A percentile compares a stretch with the other conserved stretches of the same genome.
Conservation (phyloP, 2,888 invertebrate species). For the Brachyopa scutellaris region DNA sequence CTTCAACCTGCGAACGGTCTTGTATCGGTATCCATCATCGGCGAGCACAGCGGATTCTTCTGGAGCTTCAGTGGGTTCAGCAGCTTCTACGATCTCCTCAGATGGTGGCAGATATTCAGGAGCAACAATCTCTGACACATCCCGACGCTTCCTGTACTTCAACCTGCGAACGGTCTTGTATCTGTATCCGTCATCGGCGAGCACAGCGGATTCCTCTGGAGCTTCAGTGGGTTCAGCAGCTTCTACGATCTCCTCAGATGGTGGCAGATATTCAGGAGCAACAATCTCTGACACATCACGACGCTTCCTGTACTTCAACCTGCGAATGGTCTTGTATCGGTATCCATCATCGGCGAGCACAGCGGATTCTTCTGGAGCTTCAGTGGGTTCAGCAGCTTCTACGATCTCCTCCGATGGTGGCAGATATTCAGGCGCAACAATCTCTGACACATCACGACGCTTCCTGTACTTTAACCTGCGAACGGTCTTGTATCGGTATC, state of each 20-base stretch:
- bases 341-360: too few relatives aligned
- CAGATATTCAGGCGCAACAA: too few relatives aligned
- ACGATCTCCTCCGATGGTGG: too few relatives aligned
- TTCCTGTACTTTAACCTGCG: too few relatives aligned
- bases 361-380: too few relatives aligned
- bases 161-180: slow-evolving; percentile 25
- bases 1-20: slow-evolving; percentile 41
- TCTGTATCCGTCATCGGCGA: slow-evolving; percentile 28
- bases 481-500: too few relatives aligned
- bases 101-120: slow-evolving; percentile 70
- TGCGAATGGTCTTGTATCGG: too few relatives aligned
- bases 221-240: neutral
- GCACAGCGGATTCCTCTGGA: neutral
- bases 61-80: neutral
- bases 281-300: too few relatives aligned
- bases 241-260: neutral
- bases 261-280: slow-evolving; percentile 5
- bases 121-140: slow-evolving; percentile 19
- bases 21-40: slow-evolving; percentile 48
- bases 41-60: slow-evolving; percentile 20
- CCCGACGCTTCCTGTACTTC: slow-evolving; percentile 48
- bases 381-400: too few relatives aligned
- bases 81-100: neutral
- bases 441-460: too few relatives aligned
- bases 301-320: too few relatives aligned